Evolutionary conservation across 1,140 invertebrate species (phyloP).

Genomic region (Phymastichus coffea): DNA sequence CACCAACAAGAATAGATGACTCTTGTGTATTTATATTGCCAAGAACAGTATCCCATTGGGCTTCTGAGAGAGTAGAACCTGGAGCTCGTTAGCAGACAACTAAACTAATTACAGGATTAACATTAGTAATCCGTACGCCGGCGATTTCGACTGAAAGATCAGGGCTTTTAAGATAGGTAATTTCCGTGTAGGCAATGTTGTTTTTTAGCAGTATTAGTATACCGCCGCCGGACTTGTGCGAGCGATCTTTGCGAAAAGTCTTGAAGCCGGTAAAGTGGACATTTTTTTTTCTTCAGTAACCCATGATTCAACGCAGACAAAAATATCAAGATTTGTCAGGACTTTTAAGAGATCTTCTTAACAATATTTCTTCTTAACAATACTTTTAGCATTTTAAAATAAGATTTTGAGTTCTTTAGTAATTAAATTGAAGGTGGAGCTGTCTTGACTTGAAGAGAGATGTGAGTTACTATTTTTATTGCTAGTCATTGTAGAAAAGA

Average conservation of each 20-base stretch:
- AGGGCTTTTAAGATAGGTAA: neutral
- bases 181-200: neutral
- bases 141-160: neutral
- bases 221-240: neutral
- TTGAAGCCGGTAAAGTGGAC: neutral
- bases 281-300: neutral
- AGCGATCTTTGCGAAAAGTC: neutral
- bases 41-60: neutral
- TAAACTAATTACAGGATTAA: neutral
- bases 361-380: neutral
- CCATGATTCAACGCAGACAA: conserved; percentile 1
- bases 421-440: too few relatives aligned
- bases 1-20: neutral
- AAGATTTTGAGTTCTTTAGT: neutral
- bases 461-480: too few relatives aligned
- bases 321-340: neutral
- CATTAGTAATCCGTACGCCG: neutral
- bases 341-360: neutral
- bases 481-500: too few relatives aligned
- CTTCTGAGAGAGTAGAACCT: neutral
- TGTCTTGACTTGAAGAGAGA: too few relatives aligned
- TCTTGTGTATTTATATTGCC: neutral
- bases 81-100: neutral
- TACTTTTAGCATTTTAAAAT: neutral
- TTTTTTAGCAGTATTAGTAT: neutral